Evolutionary conservation across 2,797 vertebrate genomes (phyloP), one percentile per base, ranked within the genome.

Genomic region (Pachyuromys duprasi): DNA sequence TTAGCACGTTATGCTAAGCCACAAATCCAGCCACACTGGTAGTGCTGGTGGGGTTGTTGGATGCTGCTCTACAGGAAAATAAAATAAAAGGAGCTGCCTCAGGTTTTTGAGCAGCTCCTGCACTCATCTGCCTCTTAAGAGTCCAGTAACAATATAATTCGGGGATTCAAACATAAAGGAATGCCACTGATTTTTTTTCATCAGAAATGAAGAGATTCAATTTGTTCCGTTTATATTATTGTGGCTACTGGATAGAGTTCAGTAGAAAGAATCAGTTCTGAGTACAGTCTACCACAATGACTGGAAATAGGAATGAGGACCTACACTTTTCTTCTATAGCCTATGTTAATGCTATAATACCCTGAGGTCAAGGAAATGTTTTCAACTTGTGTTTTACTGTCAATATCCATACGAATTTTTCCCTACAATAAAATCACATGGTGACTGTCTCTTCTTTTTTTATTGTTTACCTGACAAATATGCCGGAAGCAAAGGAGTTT

Each of bases 391-490:
- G 7, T 60, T 63, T 94, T 49, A 65, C 57, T 78, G 84, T 49
- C 93, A 90, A 93, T 60, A 89, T n/a, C 31, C 67, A 15, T 8
- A 60, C 1, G 24, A 22, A 55, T 80, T 86, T 95, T 93, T 88
- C 78, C 24, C 20, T 82, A 31, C 26, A 89, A 79, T 39, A 20
- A 91, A 70, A 84, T 62, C 36, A 78, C 17, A 67, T 17, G 20
- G 15, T 86, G 33, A 89, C 67, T 33, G 13, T 55, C n/a, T 94
- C 79, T 95, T 24, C 55, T 76, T 92, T 17, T 17, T 93, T 94
- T 80, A 74, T 69, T 93, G 36, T 36, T 57, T 92, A 83, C 39
- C 31, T 81, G 67, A 75, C 15, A 72, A 63, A 49, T 82, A 83
- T 76, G 2, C 28, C 39, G 79, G 69, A 93, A 95, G 18, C 33